phyloP scores from a whole-genome alignment of 2,888 invertebrate species.

The Oscheius sp. region DNA sequence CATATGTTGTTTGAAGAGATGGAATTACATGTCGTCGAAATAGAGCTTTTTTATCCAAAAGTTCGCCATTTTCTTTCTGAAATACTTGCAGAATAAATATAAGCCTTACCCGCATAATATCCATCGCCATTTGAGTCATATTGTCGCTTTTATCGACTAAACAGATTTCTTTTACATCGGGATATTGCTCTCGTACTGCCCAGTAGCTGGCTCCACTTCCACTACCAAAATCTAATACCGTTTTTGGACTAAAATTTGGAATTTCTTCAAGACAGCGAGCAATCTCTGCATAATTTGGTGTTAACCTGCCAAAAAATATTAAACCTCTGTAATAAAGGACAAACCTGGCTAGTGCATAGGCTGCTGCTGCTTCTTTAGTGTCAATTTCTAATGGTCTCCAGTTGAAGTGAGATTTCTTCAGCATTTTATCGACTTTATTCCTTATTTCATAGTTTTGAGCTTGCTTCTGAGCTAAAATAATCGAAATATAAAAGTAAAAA shows the following conservation, averaged over 20 bases:
- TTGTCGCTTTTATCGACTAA: slow-evolving; percentile 83
- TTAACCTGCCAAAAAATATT: slow-evolving; percentile 47
- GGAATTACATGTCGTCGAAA: slow-evolving; percentile 62
- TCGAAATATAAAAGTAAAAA: not conserved
- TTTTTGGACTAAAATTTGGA: slow-evolving; percentile 79
- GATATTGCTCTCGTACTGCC: slow-evolving; percentile 77
- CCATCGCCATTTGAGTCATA: slow-evolving; percentile 81
- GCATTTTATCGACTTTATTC: slow-evolving; percentile 53
- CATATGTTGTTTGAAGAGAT: slow-evolving; percentile 61
- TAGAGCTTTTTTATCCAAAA: slow-evolving; percentile 54
- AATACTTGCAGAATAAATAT: not conserved
- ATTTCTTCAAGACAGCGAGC: slow-evolving; percentile 61
- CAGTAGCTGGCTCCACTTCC: slow-evolving; percentile 83
- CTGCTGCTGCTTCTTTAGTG: slow-evolving; percentile 50
- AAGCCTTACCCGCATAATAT: slow-evolving; percentile 57
- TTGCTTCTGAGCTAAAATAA: slow-evolving; percentile 39
- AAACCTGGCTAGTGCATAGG: slow-evolving; percentile 60
- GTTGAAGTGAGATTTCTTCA: slow-evolving; percentile 60
- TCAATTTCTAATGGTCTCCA: slow-evolving; percentile 65
- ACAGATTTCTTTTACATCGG: slow-evolving; percentile 82
- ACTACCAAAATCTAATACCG: slow-evolving; percentile 89
- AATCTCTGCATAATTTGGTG: slow-evolving; percentile 65
- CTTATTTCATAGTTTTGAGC: slow-evolving; percentile 50
- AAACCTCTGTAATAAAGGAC: too few species aligned
- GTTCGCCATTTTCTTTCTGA: slow-evolving; percentile 35